phyloP scores from a whole-genome alignment of 2,888 invertebrate species.

The Metellina segmentata region DNA sequence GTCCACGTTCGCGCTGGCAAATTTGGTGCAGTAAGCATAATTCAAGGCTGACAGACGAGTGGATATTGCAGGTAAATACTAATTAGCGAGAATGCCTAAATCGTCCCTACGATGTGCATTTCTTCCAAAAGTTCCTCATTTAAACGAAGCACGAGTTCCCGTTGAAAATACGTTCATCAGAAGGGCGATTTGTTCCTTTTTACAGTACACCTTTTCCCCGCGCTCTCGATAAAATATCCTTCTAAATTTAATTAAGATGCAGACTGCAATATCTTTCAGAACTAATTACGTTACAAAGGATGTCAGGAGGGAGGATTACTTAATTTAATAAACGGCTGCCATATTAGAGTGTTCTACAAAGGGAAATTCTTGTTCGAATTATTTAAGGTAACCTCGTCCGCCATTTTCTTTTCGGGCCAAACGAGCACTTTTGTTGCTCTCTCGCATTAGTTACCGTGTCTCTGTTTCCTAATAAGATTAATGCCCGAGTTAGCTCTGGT shows the following conservation, averaged over 20 bases:
- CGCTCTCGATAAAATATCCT: background rate
- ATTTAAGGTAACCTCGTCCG: background rate
- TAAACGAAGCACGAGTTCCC: background rate
- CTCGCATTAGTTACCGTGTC: too few relatives aligned
- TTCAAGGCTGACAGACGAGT: background rate
- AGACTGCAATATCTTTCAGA: slow-evolving; percentile 2
- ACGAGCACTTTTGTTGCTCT: too few relatives aligned
- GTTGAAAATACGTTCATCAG: background rate
- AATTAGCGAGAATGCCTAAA: background rate
- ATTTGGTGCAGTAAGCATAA: too few relatives aligned
- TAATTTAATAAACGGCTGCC: slow-evolving; percentile 19
- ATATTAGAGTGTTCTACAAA: background rate
- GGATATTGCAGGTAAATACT: background rate
- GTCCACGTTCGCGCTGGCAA: too few relatives aligned
- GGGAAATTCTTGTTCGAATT: background rate
- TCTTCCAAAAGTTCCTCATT: background rate
- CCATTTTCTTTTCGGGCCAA: background rate
- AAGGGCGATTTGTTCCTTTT: background rate
- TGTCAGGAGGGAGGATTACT: background rate
- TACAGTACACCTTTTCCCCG: background rate
- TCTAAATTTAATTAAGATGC: background rate
- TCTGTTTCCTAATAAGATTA: too few relatives aligned
- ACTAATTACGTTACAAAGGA: slow-evolving; percentile 14
- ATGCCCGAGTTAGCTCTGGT: too few relatives aligned
- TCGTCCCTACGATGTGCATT: background rate